Evolutionary conservation across 2,113 vertebrate species (phyloP), one percentile per base, ranked within the genome.

Genomic region (Paralichthys olivaceus): DNA sequence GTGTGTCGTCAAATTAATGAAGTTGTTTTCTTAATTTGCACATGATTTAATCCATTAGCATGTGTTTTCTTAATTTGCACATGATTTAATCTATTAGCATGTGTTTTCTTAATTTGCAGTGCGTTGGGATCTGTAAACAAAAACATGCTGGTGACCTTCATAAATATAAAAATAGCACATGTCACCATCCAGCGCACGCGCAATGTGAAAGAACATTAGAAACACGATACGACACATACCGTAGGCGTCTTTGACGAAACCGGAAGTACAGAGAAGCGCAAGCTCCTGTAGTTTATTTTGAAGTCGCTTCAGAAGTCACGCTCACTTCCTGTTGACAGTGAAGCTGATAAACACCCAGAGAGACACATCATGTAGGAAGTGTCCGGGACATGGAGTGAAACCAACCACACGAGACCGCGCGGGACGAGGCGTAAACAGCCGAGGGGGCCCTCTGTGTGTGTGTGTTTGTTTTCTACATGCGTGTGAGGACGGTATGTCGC

Each of bases 401-500:
- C 0, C 19, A n/a, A 15, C 47, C 59, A 14, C 14, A 13, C 32
- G 26, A 55, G 15, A 57, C 66, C 12, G 7, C 9, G 43, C 19
- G 60, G 76, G 53, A 47, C 60, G 51, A 57, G 43, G 72, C 69
- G 69, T 19, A 17, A 83, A 71, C 71, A 23, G 56, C 43, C 62
- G 34, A 4, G 58, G 1, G 79, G 26, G 40, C 43, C 34, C 28
- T 5, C 69, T 4, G 53, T 28, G 22, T 51, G 28, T 51, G 28
- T 20, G 72, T 69, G 73, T 60, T 37, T 60, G n/a, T 73, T 61
- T 64, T n/a, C 85, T 88, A 62, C 75, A 91, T 90, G 90, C 87
- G 25, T 66, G 20, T 57, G 58, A 29, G 5, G 77, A 28, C 74
- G 79, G 69, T 32, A 95, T 95, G 95, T 89, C 94, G 61, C 73